phyloP scores from a whole-genome alignment of 2,888 invertebrate species.

The Dendrolimus pini region DNA sequence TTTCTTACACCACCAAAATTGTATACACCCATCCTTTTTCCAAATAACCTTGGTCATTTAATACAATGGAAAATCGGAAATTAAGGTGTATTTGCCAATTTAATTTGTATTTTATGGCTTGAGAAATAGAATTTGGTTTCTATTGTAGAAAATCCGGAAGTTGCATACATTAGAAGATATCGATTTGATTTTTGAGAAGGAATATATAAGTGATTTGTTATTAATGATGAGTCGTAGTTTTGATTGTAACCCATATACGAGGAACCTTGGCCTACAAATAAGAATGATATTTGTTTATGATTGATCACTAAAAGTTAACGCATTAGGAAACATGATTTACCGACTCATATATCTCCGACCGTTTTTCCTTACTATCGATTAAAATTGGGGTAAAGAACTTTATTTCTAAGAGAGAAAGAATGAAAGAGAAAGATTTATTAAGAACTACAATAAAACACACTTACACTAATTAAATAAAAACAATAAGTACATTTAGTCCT shows the following conservation, averaged over 20 bases:
- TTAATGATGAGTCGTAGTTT: slow-evolving; percentile 46
- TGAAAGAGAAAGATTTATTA: no score
- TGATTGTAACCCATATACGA: slow-evolving; percentile 43
- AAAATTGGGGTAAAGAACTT: no score
- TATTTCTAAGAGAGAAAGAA: no score
- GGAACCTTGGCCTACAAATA: slow-evolving; percentile 40
- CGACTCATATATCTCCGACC: no score
- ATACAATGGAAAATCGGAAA: slow-evolving; percentile 66
- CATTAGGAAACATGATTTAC: no score
- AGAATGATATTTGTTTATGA: no score
- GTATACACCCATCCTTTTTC: slow-evolving; percentile 31
- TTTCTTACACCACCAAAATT: slow-evolving; percentile 22
- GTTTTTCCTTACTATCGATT: no score
- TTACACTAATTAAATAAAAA: no score
- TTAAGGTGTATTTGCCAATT: slow-evolving; percentile 33
- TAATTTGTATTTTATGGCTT: slow-evolving; percentile 42
- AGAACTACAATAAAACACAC: no score
- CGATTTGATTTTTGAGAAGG: slow-evolving; percentile 41
- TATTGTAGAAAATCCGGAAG: slow-evolving; percentile 18
- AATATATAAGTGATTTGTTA: slow-evolving; percentile 42
- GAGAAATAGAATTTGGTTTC: slow-evolving; percentile 25
- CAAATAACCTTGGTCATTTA: slow-evolving; percentile 55
- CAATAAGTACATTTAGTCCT: no score
- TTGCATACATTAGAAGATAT: slow-evolving; percentile 43
- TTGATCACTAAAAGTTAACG: no score